phyloP scores from a whole-genome alignment of 2,797 vertebrate species.

The Karalla daura region DNA sequence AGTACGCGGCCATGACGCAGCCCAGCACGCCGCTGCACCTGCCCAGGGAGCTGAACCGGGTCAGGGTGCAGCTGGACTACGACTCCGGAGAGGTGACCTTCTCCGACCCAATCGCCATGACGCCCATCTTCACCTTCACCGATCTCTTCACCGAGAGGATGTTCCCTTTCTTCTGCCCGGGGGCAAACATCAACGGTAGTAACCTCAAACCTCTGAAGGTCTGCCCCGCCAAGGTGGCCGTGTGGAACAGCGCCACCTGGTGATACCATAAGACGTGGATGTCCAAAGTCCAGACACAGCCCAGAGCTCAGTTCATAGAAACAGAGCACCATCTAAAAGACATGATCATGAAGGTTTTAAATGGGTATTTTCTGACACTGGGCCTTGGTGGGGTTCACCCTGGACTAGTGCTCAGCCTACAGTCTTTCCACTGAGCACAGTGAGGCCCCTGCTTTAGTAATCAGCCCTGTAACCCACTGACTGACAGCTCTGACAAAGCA shows the following conservation, averaged over 20 bases:
- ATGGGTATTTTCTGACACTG: no score
- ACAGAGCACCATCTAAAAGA: no score
- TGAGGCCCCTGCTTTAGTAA: no score
- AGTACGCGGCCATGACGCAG: conserved; percentile 84
- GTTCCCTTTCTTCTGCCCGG: conserved; percentile 87
- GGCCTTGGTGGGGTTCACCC: no score
- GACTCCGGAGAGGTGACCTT: conserved; percentile 81
- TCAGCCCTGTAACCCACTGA: no score
- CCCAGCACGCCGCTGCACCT: conserved; percentile 71
- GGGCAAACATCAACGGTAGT: conserved; percentile 84
- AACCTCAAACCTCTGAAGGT: conserved; percentile 83
- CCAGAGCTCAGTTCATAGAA: no score
- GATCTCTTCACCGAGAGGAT: conserved; percentile 82
- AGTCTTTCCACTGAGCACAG: no score
- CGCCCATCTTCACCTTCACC: conserved; percentile 80
- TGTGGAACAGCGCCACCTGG: conserved; percentile 86
- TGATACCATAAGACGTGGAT: no score
- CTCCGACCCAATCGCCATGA: conserved; percentile 80
- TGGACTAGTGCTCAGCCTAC: no score
- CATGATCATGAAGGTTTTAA: no score
- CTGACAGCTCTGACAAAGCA: no score
- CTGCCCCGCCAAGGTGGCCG: conserved; percentile 81
- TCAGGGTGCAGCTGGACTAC: conserved; percentile 84
- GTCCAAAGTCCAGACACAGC: no score
- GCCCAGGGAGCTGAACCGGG: conserved; percentile 65